Conservation (phyloP, 2,113 vertebrate species). For the Daubentonia madagascariensis region DNA sequence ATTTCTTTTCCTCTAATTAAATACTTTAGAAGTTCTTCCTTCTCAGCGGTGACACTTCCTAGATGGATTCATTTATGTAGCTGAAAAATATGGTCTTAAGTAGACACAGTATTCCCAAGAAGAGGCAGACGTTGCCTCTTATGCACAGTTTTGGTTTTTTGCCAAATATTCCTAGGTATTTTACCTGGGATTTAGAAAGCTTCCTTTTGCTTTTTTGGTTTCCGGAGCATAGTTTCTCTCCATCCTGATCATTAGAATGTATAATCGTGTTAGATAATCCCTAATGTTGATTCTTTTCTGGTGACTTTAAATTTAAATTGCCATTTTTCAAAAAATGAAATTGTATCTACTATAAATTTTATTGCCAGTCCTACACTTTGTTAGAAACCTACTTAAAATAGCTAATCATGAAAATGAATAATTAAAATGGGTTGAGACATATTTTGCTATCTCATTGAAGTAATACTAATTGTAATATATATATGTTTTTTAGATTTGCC, state of each 20-base stretch:
- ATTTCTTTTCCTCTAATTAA: background rate
- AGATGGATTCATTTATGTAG: background rate
- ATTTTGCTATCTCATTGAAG: background rate
- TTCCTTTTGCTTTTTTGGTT: background rate
- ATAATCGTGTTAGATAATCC: background rate
- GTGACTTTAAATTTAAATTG: constrained; percentile 34
- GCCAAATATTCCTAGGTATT: background rate
- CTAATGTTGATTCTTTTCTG: background rate
- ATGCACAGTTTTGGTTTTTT: background rate
- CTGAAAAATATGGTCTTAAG: background rate
- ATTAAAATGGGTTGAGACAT: constrained; percentile 23
- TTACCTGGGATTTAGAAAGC: background rate
- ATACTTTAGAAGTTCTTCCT: background rate
- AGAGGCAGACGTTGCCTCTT: background rate
- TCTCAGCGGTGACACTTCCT: background rate
- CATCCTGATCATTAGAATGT: background rate
- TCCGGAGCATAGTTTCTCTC: background rate
- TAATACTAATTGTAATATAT: constrained; percentile 67
- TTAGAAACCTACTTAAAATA: constrained; percentile 22
- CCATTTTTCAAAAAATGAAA: background rate
- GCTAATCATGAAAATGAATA: background rate
- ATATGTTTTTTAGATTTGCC: constrained; percentile 91
- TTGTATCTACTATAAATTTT: background rate
- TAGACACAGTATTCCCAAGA: background rate
- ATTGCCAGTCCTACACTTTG: background rate